These are phyloP conservation scores for Fragum sueziense DNA, from an alignment of 2,888 invertebrate genomes.

Conservation along the genomic window DNA sequence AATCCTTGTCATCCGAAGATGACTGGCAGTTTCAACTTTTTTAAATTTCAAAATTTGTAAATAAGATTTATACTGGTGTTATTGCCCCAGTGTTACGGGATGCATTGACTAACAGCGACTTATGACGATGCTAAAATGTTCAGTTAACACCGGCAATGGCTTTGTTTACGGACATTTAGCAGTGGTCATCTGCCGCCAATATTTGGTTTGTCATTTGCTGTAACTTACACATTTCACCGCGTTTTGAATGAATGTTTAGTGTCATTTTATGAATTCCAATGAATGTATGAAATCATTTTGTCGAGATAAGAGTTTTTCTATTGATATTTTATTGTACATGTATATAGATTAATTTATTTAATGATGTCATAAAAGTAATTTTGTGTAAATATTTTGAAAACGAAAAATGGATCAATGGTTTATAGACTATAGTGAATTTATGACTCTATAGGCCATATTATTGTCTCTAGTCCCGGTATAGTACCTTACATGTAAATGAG, in stretches of 20 bases:
- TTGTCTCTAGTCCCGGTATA: slow-evolving; percentile 59
- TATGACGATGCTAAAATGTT: background rate
- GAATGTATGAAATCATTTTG: background rate
- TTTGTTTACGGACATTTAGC: background rate
- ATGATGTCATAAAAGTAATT: slow-evolving; percentile 25
- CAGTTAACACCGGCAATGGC: background rate
- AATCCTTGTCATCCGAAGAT: no score
- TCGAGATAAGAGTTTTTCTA: background rate
- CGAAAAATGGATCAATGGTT: slow-evolving; percentile 27
- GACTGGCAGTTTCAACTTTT: no score
- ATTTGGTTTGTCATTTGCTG: background rate
- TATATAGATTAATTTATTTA: slow-evolving; percentile 58
- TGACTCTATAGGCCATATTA: slow-evolving; percentile 39
- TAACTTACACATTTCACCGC: slow-evolving; percentile 4
- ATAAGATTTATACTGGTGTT: background rate
- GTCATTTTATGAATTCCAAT: background rate
- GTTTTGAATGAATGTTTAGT: background rate
- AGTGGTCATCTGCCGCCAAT: background rate
- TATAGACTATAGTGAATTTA: slow-evolving; percentile 33
- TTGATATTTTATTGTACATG: slow-evolving; percentile 46
- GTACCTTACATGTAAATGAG: slow-evolving; percentile 17
- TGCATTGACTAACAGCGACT: slow-evolving; percentile 7
- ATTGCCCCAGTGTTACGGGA: slow-evolving; percentile 9
- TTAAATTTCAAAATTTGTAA: no score
- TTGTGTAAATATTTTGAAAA: slow-evolving; percentile 9